phyloP scores from a whole-genome alignment of 2,888 invertebrate species.

The Ophraella communa region DNA sequence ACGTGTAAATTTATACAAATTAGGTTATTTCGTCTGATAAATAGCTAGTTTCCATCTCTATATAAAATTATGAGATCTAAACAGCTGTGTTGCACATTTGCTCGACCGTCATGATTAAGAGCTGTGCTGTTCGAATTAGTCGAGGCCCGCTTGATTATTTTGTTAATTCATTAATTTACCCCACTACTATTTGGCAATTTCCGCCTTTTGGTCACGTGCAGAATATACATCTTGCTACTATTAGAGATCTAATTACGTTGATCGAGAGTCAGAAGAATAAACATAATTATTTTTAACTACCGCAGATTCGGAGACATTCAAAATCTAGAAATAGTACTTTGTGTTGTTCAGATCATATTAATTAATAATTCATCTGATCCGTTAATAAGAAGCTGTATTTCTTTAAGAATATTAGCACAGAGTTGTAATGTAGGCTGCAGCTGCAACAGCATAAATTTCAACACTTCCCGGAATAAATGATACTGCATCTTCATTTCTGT shows the following conservation, averaged over 20 bases:
- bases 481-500: slow-evolving; percentile 65
- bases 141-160: slow-evolving; percentile 51
- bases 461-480: slow-evolving; percentile 80
- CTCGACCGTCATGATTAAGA: slow-evolving; percentile 50
- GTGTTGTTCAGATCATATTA: too few relatives aligned
- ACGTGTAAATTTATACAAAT: too few relatives aligned
- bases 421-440: slow-evolving; percentile 65
- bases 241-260: not conserved
- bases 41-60: slow-evolving; percentile 21
- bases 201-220: slow-evolving; percentile 41
- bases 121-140: slow-evolving; percentile 47
- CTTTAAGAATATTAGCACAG: slow-evolving; percentile 61
- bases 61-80: slow-evolving; percentile 55
- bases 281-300: slow-evolving; percentile 33
- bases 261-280: slow-evolving; percentile 12
- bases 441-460: slow-evolving; percentile 77
- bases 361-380: slow-evolving; percentile 86
- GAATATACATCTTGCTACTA: slow-evolving; percentile 11
- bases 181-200: slow-evolving; percentile 51
- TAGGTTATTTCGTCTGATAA: too few relatives aligned
- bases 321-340: too few relatives aligned
- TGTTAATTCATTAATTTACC: slow-evolving; percentile 55
- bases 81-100: slow-evolving; percentile 58
- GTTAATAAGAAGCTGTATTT: slow-evolving; percentile 65
- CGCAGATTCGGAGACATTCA: too few relatives aligned